Conservation (phyloP, 2,113 vertebrate species). For the Phylloscopus trochilus region DNA sequence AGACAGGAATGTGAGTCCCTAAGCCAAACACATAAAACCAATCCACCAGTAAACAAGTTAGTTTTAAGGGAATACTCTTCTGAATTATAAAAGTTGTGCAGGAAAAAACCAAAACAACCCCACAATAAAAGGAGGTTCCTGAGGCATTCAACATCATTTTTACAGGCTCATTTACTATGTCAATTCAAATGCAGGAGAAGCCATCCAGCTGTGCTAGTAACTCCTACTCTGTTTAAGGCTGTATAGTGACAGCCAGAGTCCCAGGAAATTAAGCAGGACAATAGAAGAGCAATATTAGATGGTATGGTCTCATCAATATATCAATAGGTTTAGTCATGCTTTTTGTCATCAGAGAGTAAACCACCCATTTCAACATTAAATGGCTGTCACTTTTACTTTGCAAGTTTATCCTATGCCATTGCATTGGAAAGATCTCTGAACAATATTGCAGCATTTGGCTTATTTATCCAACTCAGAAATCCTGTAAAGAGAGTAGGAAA, state of each 20-base stretch:
- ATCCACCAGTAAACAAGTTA: neutral
- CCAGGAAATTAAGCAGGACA: constrained; percentile 13
- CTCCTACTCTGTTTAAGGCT: neutral
- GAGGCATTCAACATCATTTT: neutral
- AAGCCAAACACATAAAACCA: neutral
- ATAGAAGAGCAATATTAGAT: neutral
- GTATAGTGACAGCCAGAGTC: neutral
- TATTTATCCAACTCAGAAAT: neutral
- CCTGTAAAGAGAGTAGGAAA: neutral
- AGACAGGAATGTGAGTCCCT: neutral
- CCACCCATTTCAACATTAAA: constrained; percentile 14
- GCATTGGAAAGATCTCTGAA: neutral
- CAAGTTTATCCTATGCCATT: neutral
- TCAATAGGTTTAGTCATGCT: constrained; percentile 41
- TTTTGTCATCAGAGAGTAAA: constrained; percentile 4
- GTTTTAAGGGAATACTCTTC: neutral
- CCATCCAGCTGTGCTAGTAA: neutral
- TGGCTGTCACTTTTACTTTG: constrained; percentile 23
- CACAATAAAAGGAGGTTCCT: neutral
- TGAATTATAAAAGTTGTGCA: neutral
- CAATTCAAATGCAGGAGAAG: neutral
- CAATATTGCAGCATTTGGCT: neutral
- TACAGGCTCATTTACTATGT: neutral
- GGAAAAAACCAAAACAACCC: neutral
- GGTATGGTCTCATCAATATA: neutral